These are phyloP conservation scores for Pluvianellus socialis DNA, from an alignment of 2,113 vertebrate genomes.

Conservation along the genomic window DNA sequence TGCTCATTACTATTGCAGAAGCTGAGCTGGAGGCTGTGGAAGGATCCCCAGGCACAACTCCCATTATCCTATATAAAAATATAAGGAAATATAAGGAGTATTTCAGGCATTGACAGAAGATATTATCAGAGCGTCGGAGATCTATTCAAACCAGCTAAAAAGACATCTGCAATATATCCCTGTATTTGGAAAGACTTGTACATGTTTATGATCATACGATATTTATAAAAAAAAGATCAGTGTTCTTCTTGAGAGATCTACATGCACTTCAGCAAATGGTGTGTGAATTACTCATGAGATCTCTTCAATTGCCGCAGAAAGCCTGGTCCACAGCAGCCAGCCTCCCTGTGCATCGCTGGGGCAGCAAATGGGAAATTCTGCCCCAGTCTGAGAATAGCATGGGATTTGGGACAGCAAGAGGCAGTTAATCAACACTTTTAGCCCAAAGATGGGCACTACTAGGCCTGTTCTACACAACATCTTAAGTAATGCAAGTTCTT, in stretches of 20 bases:
- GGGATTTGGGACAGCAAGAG: background rate
- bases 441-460: background rate
- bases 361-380: background rate
- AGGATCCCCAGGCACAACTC: background rate
- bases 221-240: background rate
- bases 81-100: background rate
- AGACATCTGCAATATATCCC: background rate
- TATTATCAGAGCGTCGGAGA: background rate
- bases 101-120: background rate
- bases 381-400: background rate
- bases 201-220: background rate
- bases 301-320: background rate
- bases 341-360: background rate
- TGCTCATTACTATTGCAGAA: background rate
- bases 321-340: background rate
- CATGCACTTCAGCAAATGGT: background rate
- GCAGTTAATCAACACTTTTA: background rate
- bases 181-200: background rate
- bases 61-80: background rate
- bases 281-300: background rate
- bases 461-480: background rate
- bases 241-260: background rate
- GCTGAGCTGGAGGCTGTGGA: background rate
- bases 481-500: background rate
- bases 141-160: background rate